These are phyloP conservation scores for Tragelaphus imberbis DNA, from an alignment of 2,113 vertebrate species.

Conservation along the genomic window DNA sequence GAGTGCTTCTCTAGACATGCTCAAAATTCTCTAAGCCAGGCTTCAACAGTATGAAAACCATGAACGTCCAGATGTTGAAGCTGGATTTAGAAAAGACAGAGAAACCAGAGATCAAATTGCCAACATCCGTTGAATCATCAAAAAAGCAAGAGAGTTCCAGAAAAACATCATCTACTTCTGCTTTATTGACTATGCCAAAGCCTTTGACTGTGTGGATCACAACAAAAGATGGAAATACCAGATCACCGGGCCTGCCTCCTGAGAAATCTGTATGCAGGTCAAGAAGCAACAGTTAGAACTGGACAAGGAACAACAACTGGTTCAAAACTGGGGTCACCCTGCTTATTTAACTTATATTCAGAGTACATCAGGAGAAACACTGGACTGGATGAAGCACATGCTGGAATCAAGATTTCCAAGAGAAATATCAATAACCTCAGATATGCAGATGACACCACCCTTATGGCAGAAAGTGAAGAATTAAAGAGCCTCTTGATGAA, in stretches of 20 bases:
- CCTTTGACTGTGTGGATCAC: not conserved
- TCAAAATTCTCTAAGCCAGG: not conserved
- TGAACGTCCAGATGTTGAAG: not conserved
- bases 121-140: not conserved
- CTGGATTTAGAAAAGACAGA: not conserved
- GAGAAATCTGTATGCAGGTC: not conserved
- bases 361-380: not conserved
- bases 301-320: not conserved
- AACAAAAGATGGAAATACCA: not conserved
- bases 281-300: not conserved
- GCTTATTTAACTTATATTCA: not conserved
- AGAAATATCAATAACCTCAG: not conserved
- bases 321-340: not conserved
- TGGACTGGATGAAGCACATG: not conserved
- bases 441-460: not conserved
- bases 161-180: not conserved
- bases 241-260: not conserved
- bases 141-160: not conserved
- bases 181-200: not conserved
- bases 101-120: not conserved
- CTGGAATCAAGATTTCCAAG: not conserved
- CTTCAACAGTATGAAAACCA: not conserved
- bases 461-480: not conserved
- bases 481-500: not conserved
- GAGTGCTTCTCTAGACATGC: not conserved